Base-by-base conservation (phyloP, 2,888 invertebrate genomes). In the Gandaritis pyraliata region DNA sequence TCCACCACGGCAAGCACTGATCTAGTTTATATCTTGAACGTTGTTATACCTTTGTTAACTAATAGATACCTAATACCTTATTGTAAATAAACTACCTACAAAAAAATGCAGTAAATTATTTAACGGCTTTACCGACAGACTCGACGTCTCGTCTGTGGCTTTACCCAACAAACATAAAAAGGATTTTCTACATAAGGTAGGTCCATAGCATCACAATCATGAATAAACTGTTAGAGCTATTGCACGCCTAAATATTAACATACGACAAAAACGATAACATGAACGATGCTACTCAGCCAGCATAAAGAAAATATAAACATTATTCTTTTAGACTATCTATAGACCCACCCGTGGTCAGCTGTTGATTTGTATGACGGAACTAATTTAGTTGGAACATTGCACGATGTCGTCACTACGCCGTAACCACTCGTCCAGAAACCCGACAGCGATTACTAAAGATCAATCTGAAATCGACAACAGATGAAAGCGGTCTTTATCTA, bases 1-100 rank as follows among this genome's bases (percentile, higher is more conserved):
- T 94, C 88, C 94, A 94, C 74, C 91, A 92, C 71, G 92, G 91
- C 79, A 92, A 94, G 86, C 88, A 92, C 92, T 87, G 82, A 91
- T 75, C 72, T 68, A 69, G 57, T 74, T 85, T 82, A 76, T 72
- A 78, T 81, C 46, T 43, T 63, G 47, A 55, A 77, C 69, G 57
- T 82, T 78, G 76, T 84, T 82, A 76, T 76, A 67, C 72, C 65
- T 78, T 81, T 81, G 76, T 82, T 85, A 82, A 75, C 74, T 74
- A 80, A 74, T 77, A 75, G 73, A 77, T 83, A 86, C 72, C 72
- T 80, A 73, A 77, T 83, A 86, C 72, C 72, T 80, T 72, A 65
- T 75, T 90, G 86, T 90, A 90, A 88, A 90, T 90, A 91, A 88
- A 89, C 56, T 61, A 69, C 63, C 36, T 36, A 41, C 50, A 58